Evolutionary conservation across 2,888 invertebrate genomes (phyloP), one percentile per base, ranked within the genome.

Genomic region (Trissolcus brochymenae): DNA sequence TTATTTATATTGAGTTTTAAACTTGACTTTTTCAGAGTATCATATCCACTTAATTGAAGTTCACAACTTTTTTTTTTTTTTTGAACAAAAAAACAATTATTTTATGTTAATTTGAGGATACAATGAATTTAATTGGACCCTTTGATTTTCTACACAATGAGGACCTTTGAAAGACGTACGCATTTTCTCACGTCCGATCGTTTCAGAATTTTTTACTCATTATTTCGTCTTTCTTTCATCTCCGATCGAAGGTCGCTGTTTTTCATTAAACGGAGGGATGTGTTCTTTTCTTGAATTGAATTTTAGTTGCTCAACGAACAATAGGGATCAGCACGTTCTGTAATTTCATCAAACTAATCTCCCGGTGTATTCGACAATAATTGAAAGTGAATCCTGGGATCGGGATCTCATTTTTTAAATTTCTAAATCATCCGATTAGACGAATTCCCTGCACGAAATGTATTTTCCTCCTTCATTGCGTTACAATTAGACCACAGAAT

Each of bases 271-370:
- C 50, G 25, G 13, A 60, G 50, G 7, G 35, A 50, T 14, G n/a
- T 35, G 43, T n/a, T 35, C 40, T 51, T 51, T 29, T 29, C 21
- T 29, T 56, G 49, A 57, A 66, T 66, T 66, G 66, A 66, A 57
- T 57, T 65, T 55, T 0, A 29, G 40, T 57, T 57, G 57, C 57
- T 21, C 40, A 66, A 66, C 57, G 16, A 17, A 51, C 51, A 57
- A 66, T 57, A 41, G 50, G 51, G 25, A 54, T 40, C 14, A 6
- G n/a, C 25, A 51, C 25, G 14, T 41, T 40, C 25, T 21, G 57
- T 35, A 57, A 51, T 66, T 51, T n/a, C 49, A 16, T 46, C 51
- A 57, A n/a, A 40, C 17, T 35, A 57, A 57, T 57, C 43, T 40
- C 14, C 25, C 41, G 50, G 25, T 57, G 50, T 57, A 57, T 66